These are phyloP conservation scores for Pristiophorus japonicus DNA, from an alignment of 2,113 vertebrate genomes.

Conservation along the genomic window DNA sequence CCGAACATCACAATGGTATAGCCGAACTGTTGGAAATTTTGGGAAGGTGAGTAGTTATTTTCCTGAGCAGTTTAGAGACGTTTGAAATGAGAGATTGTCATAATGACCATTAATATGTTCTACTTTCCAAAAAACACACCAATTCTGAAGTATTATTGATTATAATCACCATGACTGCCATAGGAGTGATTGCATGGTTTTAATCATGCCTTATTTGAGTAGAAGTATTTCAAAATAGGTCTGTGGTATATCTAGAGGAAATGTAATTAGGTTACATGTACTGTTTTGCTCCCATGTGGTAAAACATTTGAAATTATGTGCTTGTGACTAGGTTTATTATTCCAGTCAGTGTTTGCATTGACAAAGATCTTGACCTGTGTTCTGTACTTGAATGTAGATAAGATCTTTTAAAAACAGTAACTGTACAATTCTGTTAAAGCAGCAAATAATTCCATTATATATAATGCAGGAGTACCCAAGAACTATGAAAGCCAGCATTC, in stretches of 20 bases:
- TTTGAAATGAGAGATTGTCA: background rate
- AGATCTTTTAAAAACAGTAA: background rate
- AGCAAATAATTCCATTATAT: background rate
- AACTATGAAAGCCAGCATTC: background rate
- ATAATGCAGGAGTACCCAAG: background rate
- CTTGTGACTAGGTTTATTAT: background rate
- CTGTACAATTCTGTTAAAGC: background rate
- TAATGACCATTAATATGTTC: background rate
- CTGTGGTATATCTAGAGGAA: constrained; percentile 41
- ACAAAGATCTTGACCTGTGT: background rate
- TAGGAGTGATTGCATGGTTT: background rate
- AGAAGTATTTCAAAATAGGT: constrained; percentile 30
- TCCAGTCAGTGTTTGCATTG: background rate
- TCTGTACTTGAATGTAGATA: background rate
- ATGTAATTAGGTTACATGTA: constrained; percentile 37
- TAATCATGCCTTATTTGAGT: background rate
- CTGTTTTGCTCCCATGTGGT: constrained; percentile 26
- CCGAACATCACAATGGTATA: constrained; percentile 98
- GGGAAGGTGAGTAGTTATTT: constrained; percentile 76
- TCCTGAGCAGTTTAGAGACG: background rate
- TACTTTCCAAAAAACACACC: background rate
- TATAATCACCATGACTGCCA: background rate
- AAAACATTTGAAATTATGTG: background rate
- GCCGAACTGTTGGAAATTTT: constrained; percentile 98
- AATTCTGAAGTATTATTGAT: background rate